These are phyloP conservation scores for Misgurnus mizolepis DNA, from an alignment of 2,113 vertebrate species.

Conservation along the genomic window DNA sequence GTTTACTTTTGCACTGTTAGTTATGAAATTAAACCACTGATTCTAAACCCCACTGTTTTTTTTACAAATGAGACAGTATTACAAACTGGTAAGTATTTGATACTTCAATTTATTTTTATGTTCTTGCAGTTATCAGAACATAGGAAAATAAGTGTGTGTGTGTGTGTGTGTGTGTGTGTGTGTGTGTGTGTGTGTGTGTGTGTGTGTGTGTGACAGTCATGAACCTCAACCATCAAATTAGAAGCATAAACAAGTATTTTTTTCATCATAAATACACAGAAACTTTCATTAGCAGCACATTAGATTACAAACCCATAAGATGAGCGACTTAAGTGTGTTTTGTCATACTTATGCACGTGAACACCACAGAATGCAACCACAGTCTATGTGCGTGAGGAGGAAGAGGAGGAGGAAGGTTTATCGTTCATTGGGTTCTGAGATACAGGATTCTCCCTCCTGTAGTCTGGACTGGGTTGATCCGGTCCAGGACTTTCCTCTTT, in stretches of 20 bases:
- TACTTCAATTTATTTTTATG: slow-evolving; percentile 19
- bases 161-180: slow-evolving; percentile 26
- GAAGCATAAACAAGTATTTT: background rate
- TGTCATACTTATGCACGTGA: slow-evolving; percentile 3
- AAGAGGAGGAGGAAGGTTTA: slow-evolving; percentile 52
- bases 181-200: slow-evolving; percentile 30
- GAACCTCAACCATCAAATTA: background rate
- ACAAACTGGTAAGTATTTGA: background rate
- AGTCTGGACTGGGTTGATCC: slow-evolving; percentile 55
- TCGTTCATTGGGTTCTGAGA: slow-evolving; percentile 65
- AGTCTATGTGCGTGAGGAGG: slow-evolving; percentile 60
- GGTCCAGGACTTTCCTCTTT: slow-evolving; percentile 78
- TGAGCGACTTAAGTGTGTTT: slow-evolving; percentile 26
- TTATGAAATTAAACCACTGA: no score
- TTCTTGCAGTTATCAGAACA: slow-evolving; percentile 1
- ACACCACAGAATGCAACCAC: slow-evolving; percentile 17
- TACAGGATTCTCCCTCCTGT: slow-evolving; percentile 58
- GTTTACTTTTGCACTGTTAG: no score
- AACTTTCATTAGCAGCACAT: slow-evolving; percentile 39
- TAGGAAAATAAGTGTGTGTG: slow-evolving; percentile 29
- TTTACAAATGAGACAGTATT: background rate
- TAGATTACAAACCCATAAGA: slow-evolving; percentile 17
- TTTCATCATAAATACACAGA: slow-evolving; percentile 48
- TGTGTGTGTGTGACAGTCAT: slow-evolving; percentile 20
- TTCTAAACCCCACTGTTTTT: background rate